A percentile compares a stretch with the other conserved stretches of the same genome.
Evolutionary conservation across 2,113 vertebrate genomes (phyloP).

Genomic region (Arizona elegans): DNA sequence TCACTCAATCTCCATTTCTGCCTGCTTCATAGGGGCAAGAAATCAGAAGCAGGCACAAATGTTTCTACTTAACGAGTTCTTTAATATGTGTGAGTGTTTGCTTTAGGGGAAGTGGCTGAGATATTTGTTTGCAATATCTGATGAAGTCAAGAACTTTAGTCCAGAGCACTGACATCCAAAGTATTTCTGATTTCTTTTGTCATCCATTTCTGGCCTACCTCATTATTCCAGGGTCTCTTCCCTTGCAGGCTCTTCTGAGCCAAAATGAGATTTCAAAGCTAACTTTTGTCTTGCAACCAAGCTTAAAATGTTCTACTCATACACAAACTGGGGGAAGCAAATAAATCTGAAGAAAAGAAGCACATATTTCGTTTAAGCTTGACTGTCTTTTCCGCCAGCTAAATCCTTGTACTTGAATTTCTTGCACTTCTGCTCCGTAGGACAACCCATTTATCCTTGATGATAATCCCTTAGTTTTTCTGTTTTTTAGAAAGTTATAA

Average conservation of each 20-base stretch:
- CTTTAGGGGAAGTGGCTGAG: conserved; percentile 68
- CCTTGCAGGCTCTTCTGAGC: neutral
- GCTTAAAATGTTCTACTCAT: neutral
- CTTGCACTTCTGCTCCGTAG: neutral
- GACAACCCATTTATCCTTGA: neutral
- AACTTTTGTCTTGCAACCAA: neutral
- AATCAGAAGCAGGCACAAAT: conserved; percentile 74
- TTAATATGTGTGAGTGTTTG: conserved; percentile 62
- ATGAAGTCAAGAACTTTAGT: conserved; percentile 60
- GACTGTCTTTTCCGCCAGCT: neutral
- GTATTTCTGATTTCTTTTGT: neutral
- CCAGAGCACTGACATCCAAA: neutral
- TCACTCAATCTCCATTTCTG: conserved; percentile 72
- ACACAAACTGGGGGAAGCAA: neutral
- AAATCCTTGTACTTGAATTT: neutral
- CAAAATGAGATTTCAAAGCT: neutral
- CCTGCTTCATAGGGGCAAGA: conserved; percentile 71
- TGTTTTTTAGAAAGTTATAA: neutral
- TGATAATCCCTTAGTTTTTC: neutral
- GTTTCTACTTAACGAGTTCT: conserved; percentile 73
- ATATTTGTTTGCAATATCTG: conserved; percentile 58
- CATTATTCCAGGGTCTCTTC: neutral
- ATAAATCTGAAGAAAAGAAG: neutral
- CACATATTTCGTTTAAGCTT: neutral
- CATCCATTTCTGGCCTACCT: neutral